These are phyloP conservation scores for Notothenia rossii DNA, from an alignment of 2,113 vertebrate species.

Conservation along the genomic window DNA sequence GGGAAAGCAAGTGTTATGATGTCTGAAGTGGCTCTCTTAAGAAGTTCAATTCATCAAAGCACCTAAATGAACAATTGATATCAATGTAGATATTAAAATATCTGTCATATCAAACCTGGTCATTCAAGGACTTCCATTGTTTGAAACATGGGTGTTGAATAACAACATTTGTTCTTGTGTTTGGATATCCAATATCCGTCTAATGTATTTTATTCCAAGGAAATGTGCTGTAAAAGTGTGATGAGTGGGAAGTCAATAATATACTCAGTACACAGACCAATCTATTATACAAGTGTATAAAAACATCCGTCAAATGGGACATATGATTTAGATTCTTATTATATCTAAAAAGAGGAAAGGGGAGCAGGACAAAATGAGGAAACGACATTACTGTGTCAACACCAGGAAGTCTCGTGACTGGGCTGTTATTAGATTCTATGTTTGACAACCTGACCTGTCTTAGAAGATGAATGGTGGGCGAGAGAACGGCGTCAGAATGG, in stretches of 20 bases:
- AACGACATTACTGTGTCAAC: not conserved
- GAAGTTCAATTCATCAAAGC: not conserved
- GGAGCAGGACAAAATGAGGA: constrained; percentile 13
- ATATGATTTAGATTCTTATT: constrained; percentile 16
- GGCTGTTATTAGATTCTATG: constrained; percentile 21
- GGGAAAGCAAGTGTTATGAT: not conserved
- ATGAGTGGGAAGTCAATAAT: not conserved
- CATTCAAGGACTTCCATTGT: not conserved
- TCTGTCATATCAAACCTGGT: not conserved
- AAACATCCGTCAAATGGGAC: constrained; percentile 11
- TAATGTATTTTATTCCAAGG: not conserved
- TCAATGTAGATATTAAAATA: not conserved
- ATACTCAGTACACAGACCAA: not conserved
- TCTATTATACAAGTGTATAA: constrained; percentile 11
- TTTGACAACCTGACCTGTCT: constrained; percentile 5
- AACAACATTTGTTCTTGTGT: constrained; percentile 12
- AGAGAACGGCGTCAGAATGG: not conserved
- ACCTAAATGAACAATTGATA: not conserved
- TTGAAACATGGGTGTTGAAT: not conserved
- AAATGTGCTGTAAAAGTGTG: constrained; percentile 3
- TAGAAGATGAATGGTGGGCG: not conserved
- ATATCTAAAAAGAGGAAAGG: constrained; percentile 19
- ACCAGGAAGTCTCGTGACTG: constrained; percentile 27
- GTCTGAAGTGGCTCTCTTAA: not conserved
- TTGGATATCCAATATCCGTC: not conserved